phyloP scores from a whole-genome alignment of 2,888 invertebrate species.

The Eutolmus rufibarbis region DNA sequence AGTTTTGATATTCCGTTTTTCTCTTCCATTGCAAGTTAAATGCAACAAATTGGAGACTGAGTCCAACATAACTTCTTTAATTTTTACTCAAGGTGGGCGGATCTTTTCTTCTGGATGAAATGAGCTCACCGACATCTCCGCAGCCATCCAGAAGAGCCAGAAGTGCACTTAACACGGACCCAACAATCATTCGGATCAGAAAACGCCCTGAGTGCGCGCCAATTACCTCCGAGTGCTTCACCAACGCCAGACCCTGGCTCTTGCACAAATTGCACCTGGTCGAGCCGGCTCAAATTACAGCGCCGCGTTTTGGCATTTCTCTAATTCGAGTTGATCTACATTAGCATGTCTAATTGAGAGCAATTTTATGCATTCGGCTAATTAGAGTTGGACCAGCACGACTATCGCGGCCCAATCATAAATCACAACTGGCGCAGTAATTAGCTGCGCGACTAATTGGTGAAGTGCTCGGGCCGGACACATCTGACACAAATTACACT shows the following conservation, averaged over 20 bases:
- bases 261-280: neutral
- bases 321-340: neutral
- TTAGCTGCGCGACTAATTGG: neutral
- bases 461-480: neutral
- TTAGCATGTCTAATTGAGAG: neutral
- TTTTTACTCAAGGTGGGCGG: neutral
- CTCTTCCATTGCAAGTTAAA: neutral
- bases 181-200: neutral
- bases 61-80: neutral
- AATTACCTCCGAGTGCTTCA: neutral
- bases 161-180: neutral
- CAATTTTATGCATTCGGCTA: neutral
- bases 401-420: neutral
- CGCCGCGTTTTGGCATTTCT: neutral
- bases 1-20: neutral
- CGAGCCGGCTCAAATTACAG: neutral
- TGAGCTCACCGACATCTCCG: neutral
- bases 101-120: neutral
- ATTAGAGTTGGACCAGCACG: neutral
- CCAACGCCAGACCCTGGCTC: neutral
- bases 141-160: neutral
- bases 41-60: neutral
- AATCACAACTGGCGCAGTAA: conserved; percentile 4
- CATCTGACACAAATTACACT: conserved; percentile 3
- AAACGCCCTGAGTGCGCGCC: neutral